These are phyloP conservation scores for Nomada ferruginata DNA, from an alignment of 2,888 invertebrate genomes.

Conservation along the genomic window DNA sequence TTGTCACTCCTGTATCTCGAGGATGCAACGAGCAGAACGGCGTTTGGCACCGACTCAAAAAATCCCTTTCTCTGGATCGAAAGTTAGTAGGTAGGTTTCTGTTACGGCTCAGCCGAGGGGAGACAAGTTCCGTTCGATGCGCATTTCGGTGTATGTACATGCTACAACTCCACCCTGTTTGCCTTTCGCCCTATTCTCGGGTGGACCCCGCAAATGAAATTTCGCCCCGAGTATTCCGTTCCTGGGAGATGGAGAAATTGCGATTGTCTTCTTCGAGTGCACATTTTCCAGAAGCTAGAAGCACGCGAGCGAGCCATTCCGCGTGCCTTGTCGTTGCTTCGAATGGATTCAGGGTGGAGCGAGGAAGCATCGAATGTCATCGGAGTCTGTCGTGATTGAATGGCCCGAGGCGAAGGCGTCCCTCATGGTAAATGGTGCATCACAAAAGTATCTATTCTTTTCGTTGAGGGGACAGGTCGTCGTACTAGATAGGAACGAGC, in stretches of 20 bases:
- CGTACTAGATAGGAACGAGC: conserved; percentile 62
- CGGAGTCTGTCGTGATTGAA: conserved; percentile 37
- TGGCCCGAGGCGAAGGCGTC: conserved; percentile 49
- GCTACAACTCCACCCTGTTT: background rate
- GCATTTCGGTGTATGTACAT: background rate
- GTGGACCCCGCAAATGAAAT: background rate
- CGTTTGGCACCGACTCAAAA: conserved; percentile 42
- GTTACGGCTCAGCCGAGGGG: background rate
- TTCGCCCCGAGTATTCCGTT: too few species aligned
- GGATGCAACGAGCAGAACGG: conserved; percentile 29
- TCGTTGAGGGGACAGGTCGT: conserved; percentile 51
- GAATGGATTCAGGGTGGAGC: conserved; percentile 11
- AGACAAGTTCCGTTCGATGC: background rate
- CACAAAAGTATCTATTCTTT: conserved; percentile 72
- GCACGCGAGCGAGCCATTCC: background rate
- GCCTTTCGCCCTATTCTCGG: background rate
- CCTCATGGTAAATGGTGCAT: conserved; percentile 78
- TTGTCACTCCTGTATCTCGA: background rate
- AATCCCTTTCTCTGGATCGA: background rate
- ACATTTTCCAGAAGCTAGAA: background rate
- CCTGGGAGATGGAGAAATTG: background rate
- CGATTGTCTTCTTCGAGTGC: background rate
- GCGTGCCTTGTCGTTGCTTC: background rate
- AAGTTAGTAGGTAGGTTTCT: background rate
- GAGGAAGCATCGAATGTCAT: conserved; percentile 40